A percentile compares a stretch with the other conserved stretches of the same genome.
Evolutionary conservation across 2,888 invertebrate species (phyloP).

Genomic region (Euplexia lucipara): DNA sequence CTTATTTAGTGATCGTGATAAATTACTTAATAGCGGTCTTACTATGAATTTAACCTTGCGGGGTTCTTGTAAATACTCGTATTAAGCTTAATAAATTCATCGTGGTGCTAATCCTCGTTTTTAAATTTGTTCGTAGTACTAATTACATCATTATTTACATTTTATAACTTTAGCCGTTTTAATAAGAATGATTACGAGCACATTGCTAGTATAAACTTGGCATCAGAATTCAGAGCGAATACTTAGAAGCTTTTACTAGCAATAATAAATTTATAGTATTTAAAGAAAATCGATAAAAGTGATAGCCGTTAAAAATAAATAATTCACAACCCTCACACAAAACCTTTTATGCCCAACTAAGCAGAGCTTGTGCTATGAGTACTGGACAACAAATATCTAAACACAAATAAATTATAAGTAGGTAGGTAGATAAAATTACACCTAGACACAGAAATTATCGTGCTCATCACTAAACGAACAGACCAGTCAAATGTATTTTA

Average conservation of each 20-base stretch:
- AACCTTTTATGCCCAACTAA: no score
- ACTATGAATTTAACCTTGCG: conserved; percentile 44
- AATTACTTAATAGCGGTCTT: conserved; percentile 56
- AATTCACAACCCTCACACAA: no score
- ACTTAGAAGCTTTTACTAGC: no score
- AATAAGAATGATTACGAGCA: conserved; percentile 12
- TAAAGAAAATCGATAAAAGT: not conserved
- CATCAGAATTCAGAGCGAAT: not conserved
- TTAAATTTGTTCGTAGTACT: conserved; percentile 41
- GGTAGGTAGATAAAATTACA: no score
- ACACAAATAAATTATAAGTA: no score
- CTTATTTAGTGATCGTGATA: conserved; percentile 55
- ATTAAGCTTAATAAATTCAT: conserved; percentile 55
- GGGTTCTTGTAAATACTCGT: conserved; percentile 41
- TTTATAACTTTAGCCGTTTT: conserved; percentile 27
- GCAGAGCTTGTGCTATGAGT: no score
- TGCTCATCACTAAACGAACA: no score
- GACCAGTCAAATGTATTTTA: no score
- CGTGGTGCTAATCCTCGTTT: conserved; percentile 39
- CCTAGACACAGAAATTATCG: no score
- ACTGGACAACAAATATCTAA: no score
- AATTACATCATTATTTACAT: conserved; percentile 54
- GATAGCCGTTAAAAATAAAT: accelerated
- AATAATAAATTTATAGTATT: not conserved
- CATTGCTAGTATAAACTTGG: conserved; percentile 4